Evolutionary conservation across 2,113 vertebrate species (phyloP).

Genomic region (Actenoides hombroni): DNA sequence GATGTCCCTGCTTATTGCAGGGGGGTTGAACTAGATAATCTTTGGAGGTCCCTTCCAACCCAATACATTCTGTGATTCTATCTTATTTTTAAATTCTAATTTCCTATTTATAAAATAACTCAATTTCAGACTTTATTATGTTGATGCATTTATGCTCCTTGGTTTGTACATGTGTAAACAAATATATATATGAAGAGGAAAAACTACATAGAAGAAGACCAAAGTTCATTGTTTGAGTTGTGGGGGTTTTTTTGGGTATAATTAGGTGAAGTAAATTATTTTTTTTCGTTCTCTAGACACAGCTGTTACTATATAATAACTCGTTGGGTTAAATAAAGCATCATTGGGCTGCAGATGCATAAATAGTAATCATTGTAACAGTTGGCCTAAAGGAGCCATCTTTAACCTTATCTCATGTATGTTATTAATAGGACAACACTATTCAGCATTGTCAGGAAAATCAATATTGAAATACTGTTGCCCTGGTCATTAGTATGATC

Average conservation of each 20-base stretch:
- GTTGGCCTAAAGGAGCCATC: slow-evolving; percentile 11
- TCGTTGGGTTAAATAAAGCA: slow-evolving; percentile 25
- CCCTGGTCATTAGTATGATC: neutral
- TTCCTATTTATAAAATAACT: neutral
- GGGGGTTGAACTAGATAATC: too few relatives aligned
- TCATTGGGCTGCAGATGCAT: neutral
- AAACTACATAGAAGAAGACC: neutral
- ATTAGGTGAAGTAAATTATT: neutral
- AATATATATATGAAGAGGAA: too few relatives aligned
- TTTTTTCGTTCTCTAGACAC: neutral
- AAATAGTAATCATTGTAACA: neutral
- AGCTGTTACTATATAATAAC: neutral
- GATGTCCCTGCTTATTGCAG: too few relatives aligned
- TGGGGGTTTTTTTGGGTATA: neutral
- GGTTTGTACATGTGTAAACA: neutral
- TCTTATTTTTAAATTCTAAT: neutral
- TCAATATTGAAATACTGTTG: slow-evolving; percentile 42
- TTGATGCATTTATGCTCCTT: neutral
- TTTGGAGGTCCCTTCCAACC: too few relatives aligned
- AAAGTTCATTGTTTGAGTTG: neutral
- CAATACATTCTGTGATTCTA: too few relatives aligned
- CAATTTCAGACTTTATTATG: neutral
- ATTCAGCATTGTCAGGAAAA: slow-evolving; percentile 50
- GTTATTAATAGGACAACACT: slow-evolving; percentile 43
- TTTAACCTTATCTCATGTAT: neutral